Evolutionary conservation across 2,797 vertebrate genomes (phyloP).

Genomic region (Dryobates pubescens): DNA sequence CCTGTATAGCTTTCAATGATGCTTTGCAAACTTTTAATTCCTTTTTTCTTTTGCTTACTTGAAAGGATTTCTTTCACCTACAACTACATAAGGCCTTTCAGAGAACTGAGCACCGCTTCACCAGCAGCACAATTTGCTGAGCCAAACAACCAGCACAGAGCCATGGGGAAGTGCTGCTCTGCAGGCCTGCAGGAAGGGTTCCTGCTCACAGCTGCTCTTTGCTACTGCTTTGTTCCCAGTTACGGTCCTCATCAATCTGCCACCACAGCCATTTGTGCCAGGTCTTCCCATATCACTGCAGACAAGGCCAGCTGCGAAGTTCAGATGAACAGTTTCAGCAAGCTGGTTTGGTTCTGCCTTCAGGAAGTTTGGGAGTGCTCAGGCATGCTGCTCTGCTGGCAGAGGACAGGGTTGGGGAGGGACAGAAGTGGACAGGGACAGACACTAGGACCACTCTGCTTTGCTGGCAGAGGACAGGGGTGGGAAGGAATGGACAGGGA

Average conservation of each 20-base stretch:
- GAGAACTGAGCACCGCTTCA: background rate
- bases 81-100: background rate
- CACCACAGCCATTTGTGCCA: background rate
- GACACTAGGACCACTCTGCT: background rate
- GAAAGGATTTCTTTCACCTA: background rate
- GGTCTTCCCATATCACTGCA: background rate
- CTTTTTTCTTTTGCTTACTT: background rate
- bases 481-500: background rate
- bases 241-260: background rate
- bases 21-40: background rate
- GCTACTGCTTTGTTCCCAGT: background rate
- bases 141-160: accelerated
- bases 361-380: background rate
- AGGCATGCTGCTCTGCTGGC: background rate
- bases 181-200: background rate
- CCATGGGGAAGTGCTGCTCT: accelerated
- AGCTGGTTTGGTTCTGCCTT: background rate
- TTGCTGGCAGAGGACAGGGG: background rate
- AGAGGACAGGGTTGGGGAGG: background rate
- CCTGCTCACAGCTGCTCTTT: background rate
- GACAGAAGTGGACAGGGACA: background rate
- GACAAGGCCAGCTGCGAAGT: background rate
- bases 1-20: background rate
- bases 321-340: background rate
- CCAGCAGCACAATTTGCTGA: background rate